Evolutionary conservation across 1,140 invertebrate genomes (phyloP), one percentile per base, ranked within the genome.

Genomic region (Zophobas morio): DNA sequence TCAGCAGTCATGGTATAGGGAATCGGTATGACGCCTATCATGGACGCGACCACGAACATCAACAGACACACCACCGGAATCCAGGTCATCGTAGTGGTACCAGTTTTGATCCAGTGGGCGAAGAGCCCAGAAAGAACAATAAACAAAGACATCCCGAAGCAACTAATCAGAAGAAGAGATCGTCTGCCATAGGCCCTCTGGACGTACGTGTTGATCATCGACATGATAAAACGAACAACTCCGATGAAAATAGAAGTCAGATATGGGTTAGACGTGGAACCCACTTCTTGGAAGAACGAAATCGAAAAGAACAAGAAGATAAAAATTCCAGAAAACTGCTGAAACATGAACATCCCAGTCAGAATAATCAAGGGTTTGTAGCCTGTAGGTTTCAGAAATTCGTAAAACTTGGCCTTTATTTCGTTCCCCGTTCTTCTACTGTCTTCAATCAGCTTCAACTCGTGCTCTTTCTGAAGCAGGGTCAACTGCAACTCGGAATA

Each of bases 301-400:
- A 92, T 90, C 0, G 92, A 89, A 80, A 92, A 93, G 80, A 93
- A 93, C 37, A 93, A 88, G 4, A 92, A 90, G 1, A 91, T 90
- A 81, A 93, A 91, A 82, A 92, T 89, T 36, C 91, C 91, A 32
- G 87, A 88, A 51, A 90, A 88, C 79, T 91, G 90, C 82, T 92
- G 91, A 66, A 91, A 88, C 1, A 88, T 84, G 76, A 92, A 91
- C 4, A 91, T 83, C 0, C 87, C 78, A 5, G 88, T 84, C 1
- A 91, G 84, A 74, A 91, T 87, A 0, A 87, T 40, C 78, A 91
- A 83, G 0, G 90, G 90, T 81, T 91, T 91, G 84, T 88, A 89
- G 8, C 88, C 88, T 1, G 88, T 90, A 4, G 90, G 89, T 70
- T 87, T 87, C 0, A 86, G 56, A 5, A 90, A 86, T 1, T 84